Percentiles rank a stretch among this genome's conserved stretches.
Evolutionary conservation across 2,113 vertebrate species (phyloP).

Genomic region (Pterocles orientalis): DNA sequence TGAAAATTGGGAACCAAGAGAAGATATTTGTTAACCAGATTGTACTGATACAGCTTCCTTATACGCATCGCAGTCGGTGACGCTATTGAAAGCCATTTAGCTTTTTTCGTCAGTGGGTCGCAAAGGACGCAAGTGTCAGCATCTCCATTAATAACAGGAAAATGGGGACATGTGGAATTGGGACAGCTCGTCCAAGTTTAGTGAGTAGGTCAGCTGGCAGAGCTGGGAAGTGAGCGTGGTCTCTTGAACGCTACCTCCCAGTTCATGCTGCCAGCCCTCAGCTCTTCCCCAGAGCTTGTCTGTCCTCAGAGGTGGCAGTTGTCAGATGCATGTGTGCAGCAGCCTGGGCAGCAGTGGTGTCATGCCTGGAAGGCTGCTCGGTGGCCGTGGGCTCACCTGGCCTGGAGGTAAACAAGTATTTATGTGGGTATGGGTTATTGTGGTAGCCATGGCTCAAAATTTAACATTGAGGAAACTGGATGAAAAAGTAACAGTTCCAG

Average conservation of each 20-base stretch:
- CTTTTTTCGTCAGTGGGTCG: fast-evolving
- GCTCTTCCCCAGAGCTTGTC: not conserved
- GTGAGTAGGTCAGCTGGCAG: not conserved
- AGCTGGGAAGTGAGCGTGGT: not conserved
- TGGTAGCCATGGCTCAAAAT: not conserved
- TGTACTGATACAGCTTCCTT: not conserved
- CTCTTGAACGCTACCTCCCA: not conserved
- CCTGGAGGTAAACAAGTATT: not conserved
- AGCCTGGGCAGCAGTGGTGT: not conserved
- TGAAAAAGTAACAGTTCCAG: not conserved
- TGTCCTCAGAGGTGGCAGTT: not conserved
- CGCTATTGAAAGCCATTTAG: not conserved
- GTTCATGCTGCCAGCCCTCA: not conserved
- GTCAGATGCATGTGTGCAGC: not conserved
- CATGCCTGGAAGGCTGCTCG: not conserved
- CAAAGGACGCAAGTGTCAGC: not conserved
- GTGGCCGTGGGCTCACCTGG: not conserved
- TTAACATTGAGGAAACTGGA: not conserved
- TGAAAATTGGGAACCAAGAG: not conserved
- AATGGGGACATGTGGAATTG: not conserved
- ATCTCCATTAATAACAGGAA: not conserved
- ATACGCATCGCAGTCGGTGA: not conserved
- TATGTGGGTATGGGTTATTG: not conserved
- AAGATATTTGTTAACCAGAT: not conserved
- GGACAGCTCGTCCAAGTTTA: not conserved